These are phyloP conservation scores for Lepidotrigona ventralis DNA, from an alignment of 1,140 invertebrate genomes.

Conservation along the genomic window DNA sequence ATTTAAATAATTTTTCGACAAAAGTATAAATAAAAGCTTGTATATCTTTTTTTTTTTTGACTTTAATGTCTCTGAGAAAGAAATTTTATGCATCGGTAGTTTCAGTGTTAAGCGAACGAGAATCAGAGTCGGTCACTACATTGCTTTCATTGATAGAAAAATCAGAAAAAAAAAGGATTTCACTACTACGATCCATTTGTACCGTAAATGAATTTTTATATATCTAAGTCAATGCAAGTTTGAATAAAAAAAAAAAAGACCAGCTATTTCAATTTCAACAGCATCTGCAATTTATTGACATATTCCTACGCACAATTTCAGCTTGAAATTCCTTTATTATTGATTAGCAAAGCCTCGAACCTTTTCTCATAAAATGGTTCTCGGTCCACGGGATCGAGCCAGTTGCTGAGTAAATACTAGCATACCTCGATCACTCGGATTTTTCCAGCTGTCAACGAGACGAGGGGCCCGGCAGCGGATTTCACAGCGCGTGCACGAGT, in stretches of 20 bases:
- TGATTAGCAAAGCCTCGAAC: neutral
- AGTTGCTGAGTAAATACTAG: conserved; percentile 13
- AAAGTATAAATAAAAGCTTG: too few relatives aligned
- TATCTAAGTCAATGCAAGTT: neutral
- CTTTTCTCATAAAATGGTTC: neutral
- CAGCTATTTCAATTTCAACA: neutral
- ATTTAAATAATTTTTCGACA: too few relatives aligned
- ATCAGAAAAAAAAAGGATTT: too few relatives aligned
- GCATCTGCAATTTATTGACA: conserved; percentile 3
- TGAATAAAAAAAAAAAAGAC: neutral
- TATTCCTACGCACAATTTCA: neutral
- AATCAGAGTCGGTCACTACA: too few relatives aligned
- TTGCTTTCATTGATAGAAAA: too few relatives aligned
- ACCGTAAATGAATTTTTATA: too few relatives aligned
- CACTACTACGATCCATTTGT: too few relatives aligned
- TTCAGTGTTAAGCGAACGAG: too few relatives aligned
- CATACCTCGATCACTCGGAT: neutral
- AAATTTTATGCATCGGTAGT: too few relatives aligned
- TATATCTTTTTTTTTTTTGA: too few relatives aligned
- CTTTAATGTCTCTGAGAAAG: too few relatives aligned
- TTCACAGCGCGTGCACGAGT: neutral
- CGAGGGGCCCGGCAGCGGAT: neutral
- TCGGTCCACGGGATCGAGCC: neutral
- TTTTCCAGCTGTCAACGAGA: conserved; percentile 2
- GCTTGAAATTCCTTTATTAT: conserved; percentile 5